Base-by-base conservation (phyloP, 2,888 invertebrate species). In the Oscheius sp. region DNA sequence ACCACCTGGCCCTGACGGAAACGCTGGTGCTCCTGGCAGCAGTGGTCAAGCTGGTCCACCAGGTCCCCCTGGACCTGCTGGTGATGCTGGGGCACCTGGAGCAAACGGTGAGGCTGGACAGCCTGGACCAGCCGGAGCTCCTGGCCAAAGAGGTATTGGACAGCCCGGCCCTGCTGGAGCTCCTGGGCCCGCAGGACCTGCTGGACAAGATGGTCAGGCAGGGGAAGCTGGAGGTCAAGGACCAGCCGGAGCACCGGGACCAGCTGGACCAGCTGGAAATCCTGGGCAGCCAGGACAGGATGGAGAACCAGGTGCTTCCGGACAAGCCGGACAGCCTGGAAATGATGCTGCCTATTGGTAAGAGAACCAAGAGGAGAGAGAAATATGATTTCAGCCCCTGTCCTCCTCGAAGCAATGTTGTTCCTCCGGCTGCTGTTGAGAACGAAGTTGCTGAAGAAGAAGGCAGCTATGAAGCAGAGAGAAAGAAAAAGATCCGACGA, bases 311-410 rank as follows among this genome's bases (percentile, higher is more conserved):
- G 56, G 56, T 0, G 56, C 56, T 9, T 20, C 56, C 14, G 56
- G 56, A 32, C 36, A 28, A 2, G 56, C 56, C 3, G 56, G 56
- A 36, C 12, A 8, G 9, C 30, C 56, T 20, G 56, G 56, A 28
- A 17, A 32, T 17, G 49, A 49, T 26, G 49, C 49, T 26, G 49
- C 49, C 20, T 49, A 49, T 26, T 49, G 49, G 14, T 56, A n/a
- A 72, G 72, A 44, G 67, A 66, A 32, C 65, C 72, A 12, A 72
- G 75, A n/a, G n/a, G 47, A 47, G n/a, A 20, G 2, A 26, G 47
- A 47, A 47, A 22, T 3, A 9, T 12, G 28, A 12, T 26, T 26
- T 26, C 1, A n/a, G 50, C 28, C 54, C 54, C 0, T 54, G 54
- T 2, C 54, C 54, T 9, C 54, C 54, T 54, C 54, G 54, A 1